Base-by-base conservation (phyloP, 2,888 invertebrate species). In the Autographa pulchrina region DNA sequence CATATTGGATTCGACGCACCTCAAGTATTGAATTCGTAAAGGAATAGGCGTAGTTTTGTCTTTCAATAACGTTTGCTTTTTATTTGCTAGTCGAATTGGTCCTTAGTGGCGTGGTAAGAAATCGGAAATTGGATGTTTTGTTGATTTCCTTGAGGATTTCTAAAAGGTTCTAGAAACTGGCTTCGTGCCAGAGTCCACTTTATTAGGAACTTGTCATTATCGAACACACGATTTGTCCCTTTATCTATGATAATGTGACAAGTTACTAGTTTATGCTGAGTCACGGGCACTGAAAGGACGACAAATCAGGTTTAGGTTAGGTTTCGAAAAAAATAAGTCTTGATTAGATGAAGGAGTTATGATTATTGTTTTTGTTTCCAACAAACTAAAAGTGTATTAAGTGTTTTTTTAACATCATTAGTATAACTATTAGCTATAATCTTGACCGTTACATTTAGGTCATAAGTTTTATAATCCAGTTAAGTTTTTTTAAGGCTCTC, bases 1-100 rank as follows among this genome's bases (percentile, higher is more conserved):
- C 82, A 90, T 90, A 90, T 90, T 88, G 90, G 89, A 89, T 91
- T 89, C 75, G 85, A 82, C 82, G 81, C 83, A 82, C 83, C 82
- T 83, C 80, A 84, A 84, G 80, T 82, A 82, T 82, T 82, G 83
- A 79, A 66, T 70, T 75, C 80, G 75, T 79, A 43, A 70, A 48
- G 62, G 31, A 79, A 73, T 74, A 82, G 78, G 75, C 72, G 77
- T 81, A 74, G 83, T 84, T 82, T 82, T 81, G 85, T 75, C 77
- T 74, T 85, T 78, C 86, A 83, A 83, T 83, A 85, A 74, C 71
- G 74, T 76, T 67, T 32, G 41, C 25, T 38, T 80, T 84, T 76
- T 78, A 80, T 84, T 82, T 66, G 65, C 14, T 65, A 62, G 72
- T 43, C 31, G 64, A 62, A 77, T 77, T 72, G 68, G 62, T 70